Conservation (phyloP, 2,113 vertebrate species). For the Taurulus bubalis region DNA sequence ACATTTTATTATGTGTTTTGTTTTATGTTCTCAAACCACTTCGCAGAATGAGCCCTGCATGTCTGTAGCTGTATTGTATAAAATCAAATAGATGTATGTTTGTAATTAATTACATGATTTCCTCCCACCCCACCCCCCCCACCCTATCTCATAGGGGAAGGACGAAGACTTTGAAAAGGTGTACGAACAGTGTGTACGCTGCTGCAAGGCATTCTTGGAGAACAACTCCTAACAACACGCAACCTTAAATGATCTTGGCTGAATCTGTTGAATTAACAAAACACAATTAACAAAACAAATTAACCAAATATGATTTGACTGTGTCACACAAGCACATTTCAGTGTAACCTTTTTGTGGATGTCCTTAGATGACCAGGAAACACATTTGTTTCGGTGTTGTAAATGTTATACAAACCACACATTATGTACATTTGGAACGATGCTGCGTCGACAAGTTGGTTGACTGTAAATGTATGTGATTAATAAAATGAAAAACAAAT, state of each 20-base stretch:
- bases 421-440: constrained; percentile 36
- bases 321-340: constrained; percentile 15
- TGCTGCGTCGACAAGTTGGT: constrained; percentile 16
- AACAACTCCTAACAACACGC: constrained; percentile 71
- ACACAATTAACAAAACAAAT: too few relatives aligned
- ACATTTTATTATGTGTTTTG: neutral
- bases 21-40: neutral
- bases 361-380: constrained; percentile 6
- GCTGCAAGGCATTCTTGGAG: constrained; percentile 89
- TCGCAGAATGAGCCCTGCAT: neutral
- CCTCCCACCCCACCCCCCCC: neutral
- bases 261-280: constrained; percentile 7
- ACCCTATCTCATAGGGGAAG: constrained; percentile 84
- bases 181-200: constrained; percentile 89
- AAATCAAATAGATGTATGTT: neutral
- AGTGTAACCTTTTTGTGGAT: neutral
- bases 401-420: constrained; percentile 24
- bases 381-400: constrained; percentile 23
- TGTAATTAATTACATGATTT: neutral
- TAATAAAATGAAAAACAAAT: constrained; percentile 33
- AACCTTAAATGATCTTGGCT: neutral
- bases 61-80: neutral
- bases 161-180: constrained; percentile 90
- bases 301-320: constrained; percentile 11
- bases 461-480: constrained; percentile 26